Evolutionary conservation across 2,888 invertebrate species (phyloP), one percentile per base, ranked within the genome.

Genomic region (Onchidella celtica): DNA sequence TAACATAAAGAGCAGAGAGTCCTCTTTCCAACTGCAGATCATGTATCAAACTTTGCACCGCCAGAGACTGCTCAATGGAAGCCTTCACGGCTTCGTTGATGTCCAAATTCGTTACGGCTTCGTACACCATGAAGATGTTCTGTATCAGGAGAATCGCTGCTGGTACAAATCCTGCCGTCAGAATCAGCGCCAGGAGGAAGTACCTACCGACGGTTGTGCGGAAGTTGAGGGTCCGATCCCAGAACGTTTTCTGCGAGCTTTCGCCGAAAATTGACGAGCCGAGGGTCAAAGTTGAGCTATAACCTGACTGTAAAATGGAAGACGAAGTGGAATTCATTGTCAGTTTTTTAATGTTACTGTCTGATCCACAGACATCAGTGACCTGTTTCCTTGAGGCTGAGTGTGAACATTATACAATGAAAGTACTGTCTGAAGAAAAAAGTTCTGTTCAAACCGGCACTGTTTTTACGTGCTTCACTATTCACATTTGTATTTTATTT

Each of bases 261-360:
- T 47, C 34, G 24, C 65, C 65, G 1, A 76, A 32, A 3, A 66
- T 24, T 14, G 40, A 4, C 1, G 76, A 65, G n/a, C n/a, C n/a
- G n/a, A n/a, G n/a, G 14, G 40, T 17, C 29, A 24, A 2, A 2
- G 29, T n/a, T 24, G 40, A 79, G 17, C 29, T 38, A 69, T 2
- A 29, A 32, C 3, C 72, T 47, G 79, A 79, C 29, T 27, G 38
- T 38, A 70, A 72, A 72, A 59, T 32, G 34, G 72, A 79, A 79
- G 68, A 80, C 4, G 65, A 73, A 55, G 47, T 72, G 1, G 74
- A 72, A 47, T n/a, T 47, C 70, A 70, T 70, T 55, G 3, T 29
- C n/a, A 11, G 57, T n/a, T n/a, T n/a, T n/a, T n/a, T n/a, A n/a
- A n/a, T n/a, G n/a, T n/a, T n/a, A n/a, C n/a, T n/a, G n/a, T n/a